These are phyloP conservation scores for Macropis europaea DNA, from an alignment of 2,888 invertebrate species.

Conservation along the genomic window DNA sequence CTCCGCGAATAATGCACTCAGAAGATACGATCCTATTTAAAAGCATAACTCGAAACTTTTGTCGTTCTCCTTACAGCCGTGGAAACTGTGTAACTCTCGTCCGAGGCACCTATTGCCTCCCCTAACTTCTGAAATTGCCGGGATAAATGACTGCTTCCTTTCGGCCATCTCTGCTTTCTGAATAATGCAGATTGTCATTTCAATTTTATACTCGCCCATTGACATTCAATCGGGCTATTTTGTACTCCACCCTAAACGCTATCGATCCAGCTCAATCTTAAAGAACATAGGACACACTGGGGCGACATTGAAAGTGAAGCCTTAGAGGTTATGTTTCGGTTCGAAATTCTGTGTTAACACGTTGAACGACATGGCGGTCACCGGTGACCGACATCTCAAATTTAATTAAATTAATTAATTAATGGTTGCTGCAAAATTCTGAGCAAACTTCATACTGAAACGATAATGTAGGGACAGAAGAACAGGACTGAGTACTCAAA, in stretches of 20 bases:
- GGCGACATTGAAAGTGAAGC: too few relatives aligned
- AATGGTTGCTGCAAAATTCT: too few relatives aligned
- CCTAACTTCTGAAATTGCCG: conserved; percentile 21
- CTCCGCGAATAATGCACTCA: background rate
- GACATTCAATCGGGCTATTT: conserved; percentile 3
- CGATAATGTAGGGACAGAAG: too few relatives aligned
- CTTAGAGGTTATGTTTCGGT: too few relatives aligned
- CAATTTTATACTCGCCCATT: background rate
- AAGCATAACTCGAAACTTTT: conserved; percentile 15
- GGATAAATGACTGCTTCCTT: conserved; percentile 13
- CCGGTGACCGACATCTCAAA: too few relatives aligned
- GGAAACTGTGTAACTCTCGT: conserved; percentile 19
- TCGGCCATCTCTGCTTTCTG: background rate
- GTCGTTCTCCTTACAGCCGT: conserved; percentile 1
- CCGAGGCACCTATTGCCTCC: conserved; percentile 15
- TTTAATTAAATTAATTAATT: too few relatives aligned
- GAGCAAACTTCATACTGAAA: too few relatives aligned
- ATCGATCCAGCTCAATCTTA: too few relatives aligned
- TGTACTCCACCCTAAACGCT: background rate
- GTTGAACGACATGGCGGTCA: too few relatives aligned
- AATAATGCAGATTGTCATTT: conserved; percentile 12
- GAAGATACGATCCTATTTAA: conserved; percentile 15
- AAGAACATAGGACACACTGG: too few relatives aligned
- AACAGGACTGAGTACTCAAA: too few relatives aligned
- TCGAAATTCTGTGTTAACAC: too few relatives aligned